Evolutionary conservation across 2,113 vertebrate genomes (phyloP).

Genomic region (Lanius collurio): DNA sequence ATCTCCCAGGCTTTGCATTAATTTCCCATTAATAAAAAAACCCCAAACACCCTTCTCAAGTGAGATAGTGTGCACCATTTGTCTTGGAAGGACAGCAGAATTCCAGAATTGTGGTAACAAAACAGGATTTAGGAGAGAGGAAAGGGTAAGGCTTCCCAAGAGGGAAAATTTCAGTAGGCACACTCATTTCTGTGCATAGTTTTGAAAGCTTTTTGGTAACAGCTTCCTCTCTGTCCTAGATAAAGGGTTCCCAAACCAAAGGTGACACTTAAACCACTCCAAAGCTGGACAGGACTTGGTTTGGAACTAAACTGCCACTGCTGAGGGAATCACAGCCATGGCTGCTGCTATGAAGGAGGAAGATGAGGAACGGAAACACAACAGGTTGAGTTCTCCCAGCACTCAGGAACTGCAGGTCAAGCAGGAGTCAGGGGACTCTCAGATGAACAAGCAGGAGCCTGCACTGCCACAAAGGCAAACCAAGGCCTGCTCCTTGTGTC

Average conservation of each 20-base stretch:
- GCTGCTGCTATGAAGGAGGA: not conserved
- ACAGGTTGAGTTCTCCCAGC: rapidly evolving
- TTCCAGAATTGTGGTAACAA: not conserved
- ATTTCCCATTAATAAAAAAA: not conserved
- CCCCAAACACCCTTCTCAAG: not conserved
- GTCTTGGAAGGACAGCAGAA: not conserved
- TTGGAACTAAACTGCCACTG: not conserved
- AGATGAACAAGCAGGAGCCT: not conserved
- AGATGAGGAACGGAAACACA: not conserved
- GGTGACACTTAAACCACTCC: not conserved
- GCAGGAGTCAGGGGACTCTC: not conserved
- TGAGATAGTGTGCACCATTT: not conserved
- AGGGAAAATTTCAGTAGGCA: not conserved
- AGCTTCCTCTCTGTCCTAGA: not conserved
- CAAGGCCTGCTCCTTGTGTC: not conserved
- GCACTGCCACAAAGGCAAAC: not conserved
- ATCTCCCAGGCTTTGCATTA: not conserved
- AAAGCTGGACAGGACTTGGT: not conserved
- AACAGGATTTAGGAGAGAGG: not conserved
- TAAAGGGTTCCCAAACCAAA: not conserved
- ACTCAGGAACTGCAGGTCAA: not conserved
- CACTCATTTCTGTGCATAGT: not conserved
- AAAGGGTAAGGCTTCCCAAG: not conserved
- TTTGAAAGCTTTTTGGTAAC: not conserved
- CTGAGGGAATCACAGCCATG: not conserved